Evolutionary conservation across 2,888 invertebrate genomes (phyloP), one percentile per base, ranked within the genome.

Genomic region (Agonopterix arenella): DNA sequence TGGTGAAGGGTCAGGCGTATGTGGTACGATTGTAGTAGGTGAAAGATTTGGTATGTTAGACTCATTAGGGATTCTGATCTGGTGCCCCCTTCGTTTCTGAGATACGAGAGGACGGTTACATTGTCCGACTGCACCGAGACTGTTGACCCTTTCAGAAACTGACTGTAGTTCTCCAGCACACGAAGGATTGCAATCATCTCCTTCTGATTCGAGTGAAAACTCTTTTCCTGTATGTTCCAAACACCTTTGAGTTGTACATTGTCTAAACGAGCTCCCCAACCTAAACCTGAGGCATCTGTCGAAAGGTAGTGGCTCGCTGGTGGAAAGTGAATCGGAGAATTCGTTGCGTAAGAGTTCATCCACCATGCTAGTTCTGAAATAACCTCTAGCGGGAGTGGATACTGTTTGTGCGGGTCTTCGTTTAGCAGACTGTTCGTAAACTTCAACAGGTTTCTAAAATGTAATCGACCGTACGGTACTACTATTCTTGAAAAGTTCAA

Each of bases 241-340:
- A 11, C 28, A 1, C 56, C 56, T 1, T 44, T 13, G 2, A 58
- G 11, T 1, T 10, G 8, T 8, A 38, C 8, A 11, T 50, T 46
- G 54, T 59, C 47, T 18, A 60, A 13, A 8, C 51, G 48, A 3
- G 59, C 62, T 8, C 57, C 58, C 58, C 59, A 59, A 10, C 46
- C 57, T 7, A 48, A 16, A n/a, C 51, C 53, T n/a, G 55, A 54
- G 1, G 57, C 54, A 18, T 61, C 56, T 16, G 55, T 59, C 9
- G 51, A 16, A 4, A 56, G 40, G 9, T 13, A 13, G 13, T 13
- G 13, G 13, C 13, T 13, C 13, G 2, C 13, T 13, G 13, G 13
- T 13, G 13, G 13, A 13, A 13, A 13, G 13, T 13, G 13, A 13
- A 13, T 13, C 2, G 13, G 13, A 13, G 13, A 13, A 13, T 13